A percentile compares a stretch with the other conserved stretches of the same genome.
Evolutionary conservation across 2,113 vertebrate genomes (phyloP).

Genomic region (Alligator mississippiensis): DNA sequence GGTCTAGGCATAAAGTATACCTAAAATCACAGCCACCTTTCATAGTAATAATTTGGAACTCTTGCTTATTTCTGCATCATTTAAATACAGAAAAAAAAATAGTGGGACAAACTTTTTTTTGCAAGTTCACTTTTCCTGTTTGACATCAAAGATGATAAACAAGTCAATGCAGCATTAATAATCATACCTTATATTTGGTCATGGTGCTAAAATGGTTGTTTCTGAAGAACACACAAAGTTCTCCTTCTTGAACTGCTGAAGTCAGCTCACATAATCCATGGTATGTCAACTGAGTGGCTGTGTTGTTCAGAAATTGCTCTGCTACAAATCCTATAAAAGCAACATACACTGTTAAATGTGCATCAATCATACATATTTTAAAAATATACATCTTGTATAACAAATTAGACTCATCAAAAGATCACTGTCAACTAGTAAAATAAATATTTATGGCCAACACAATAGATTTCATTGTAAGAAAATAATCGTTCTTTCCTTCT

Average conservation of each 20-base stretch:
- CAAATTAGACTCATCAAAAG: background rate
- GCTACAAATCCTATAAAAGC: slow-evolving; percentile 89
- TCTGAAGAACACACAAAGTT: slow-evolving; percentile 98
- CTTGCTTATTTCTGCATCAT: background rate
- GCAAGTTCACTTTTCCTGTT: background rate
- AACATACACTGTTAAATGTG: slow-evolving; percentile 56
- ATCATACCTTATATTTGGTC: slow-evolving; percentile 96
- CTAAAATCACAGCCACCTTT: background rate
- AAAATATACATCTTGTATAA: background rate
- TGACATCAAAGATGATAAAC: background rate
- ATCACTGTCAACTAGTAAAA: background rate
- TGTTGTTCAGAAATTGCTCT: slow-evolving; percentile 96
- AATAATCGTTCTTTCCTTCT: background rate
- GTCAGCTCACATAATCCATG: slow-evolving; percentile 97
- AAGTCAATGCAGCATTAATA: background rate
- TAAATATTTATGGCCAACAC: background rate
- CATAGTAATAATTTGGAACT: background rate
- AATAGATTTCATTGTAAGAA: background rate
- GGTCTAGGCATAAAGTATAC: background rate
- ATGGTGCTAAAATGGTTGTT: slow-evolving; percentile 99
- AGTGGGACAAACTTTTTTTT: background rate
- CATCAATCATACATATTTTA: background rate
- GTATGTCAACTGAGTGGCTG: slow-evolving; percentile 97
- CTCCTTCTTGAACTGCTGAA: slow-evolving; percentile 95
- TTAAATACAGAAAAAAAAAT: background rate